These are phyloP conservation scores for Cichlasoma orientale DNA, from an alignment of 2,797 vertebrate species.

Conservation along the genomic window DNA sequence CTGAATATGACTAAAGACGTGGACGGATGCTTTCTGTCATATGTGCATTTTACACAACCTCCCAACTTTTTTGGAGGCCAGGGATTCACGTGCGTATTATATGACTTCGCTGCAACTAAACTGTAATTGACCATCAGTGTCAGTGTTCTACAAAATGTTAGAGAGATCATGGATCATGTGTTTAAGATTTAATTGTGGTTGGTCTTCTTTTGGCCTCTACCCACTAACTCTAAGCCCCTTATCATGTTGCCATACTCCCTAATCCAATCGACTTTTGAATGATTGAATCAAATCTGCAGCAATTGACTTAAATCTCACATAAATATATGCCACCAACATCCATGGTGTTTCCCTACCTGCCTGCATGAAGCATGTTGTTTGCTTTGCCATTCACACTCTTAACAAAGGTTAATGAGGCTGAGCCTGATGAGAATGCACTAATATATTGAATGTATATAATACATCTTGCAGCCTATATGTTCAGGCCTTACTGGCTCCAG, in stretches of 20 bases:
- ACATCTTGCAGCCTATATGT: neutral
- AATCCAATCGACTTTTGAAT: neutral
- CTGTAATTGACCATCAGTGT: neutral
- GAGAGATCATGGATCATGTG: neutral
- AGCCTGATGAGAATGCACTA: neutral
- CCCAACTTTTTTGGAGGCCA: accelerated
- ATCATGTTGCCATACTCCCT: neutral
- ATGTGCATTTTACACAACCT: neutral
- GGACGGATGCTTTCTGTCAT: neutral
- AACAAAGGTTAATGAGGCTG: neutral
- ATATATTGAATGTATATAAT: neutral
- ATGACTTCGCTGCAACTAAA: neutral
- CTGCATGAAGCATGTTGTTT: neutral
- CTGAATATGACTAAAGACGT: accelerated
- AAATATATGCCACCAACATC: neutral
- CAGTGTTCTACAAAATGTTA: neutral
- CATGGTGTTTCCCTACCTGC: neutral
- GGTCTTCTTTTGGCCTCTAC: neutral
- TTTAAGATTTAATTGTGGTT: neutral
- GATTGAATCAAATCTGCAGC: neutral
- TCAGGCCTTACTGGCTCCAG: neutral
- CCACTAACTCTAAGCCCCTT: neutral
- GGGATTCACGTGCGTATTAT: neutral
- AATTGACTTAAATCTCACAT: neutral
- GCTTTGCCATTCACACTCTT: neutral